phyloP scores from a whole-genome alignment of 2,888 invertebrate species.

The Syrista parreyssii region DNA sequence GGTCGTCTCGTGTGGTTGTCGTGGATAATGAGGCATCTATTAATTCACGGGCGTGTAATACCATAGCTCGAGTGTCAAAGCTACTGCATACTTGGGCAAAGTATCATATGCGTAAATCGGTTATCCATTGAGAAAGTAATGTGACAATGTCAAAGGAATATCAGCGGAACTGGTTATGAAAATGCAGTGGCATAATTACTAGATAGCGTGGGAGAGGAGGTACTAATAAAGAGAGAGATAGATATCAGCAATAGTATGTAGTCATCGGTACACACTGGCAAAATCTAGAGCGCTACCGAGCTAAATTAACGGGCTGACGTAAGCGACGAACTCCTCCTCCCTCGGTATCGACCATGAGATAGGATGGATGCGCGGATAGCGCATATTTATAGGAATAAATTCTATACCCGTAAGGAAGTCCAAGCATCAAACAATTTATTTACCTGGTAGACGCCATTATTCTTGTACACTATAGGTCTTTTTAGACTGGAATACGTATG shows the following conservation, averaged over 20 bases:
- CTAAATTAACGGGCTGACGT: slow-evolving; percentile 5
- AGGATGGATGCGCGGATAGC: neutral
- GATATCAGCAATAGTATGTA: neutral
- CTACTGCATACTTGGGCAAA: neutral
- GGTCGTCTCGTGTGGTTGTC: neutral
- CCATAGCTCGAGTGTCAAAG: neutral
- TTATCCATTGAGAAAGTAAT: neutral
- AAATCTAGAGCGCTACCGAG: slow-evolving; percentile 7
- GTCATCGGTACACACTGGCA: neutral
- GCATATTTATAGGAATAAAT: neutral
- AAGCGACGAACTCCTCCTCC: neutral
- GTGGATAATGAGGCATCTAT: neutral
- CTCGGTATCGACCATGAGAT: slow-evolving; percentile 4
- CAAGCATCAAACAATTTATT: neutral
- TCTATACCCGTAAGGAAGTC: neutral
- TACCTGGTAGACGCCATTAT: neutral
- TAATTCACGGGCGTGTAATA: neutral
- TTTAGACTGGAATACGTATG: neutral
- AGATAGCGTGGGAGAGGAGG: neutral
- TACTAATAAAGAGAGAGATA: neutral
- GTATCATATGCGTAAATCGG: neutral
- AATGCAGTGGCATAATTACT: neutral
- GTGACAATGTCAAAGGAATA: neutral
- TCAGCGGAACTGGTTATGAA: neutral
- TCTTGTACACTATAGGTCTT: neutral